Evolutionary conservation across 2,888 invertebrate species (phyloP).

Genomic region (Rotaria magnacalcarata): DNA sequence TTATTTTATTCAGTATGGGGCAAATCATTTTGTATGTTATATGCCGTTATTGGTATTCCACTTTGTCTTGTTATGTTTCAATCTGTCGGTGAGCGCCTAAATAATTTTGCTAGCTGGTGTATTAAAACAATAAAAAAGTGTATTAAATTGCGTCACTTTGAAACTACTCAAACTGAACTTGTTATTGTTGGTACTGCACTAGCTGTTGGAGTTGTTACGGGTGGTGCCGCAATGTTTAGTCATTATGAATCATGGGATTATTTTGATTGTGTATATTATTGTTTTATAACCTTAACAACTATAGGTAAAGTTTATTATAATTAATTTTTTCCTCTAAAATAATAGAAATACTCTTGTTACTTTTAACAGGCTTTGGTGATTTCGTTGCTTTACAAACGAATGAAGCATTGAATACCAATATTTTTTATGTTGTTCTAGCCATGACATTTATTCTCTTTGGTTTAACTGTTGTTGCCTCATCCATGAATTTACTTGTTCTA

Average conservation of each 20-base stretch:
- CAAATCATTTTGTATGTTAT: constrained; percentile 92
- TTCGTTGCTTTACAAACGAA: constrained; percentile 5
- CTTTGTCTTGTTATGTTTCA: constrained; percentile 97
- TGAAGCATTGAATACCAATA: constrained; percentile 64
- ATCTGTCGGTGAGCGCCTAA: constrained; percentile 92
- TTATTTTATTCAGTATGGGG: constrained; percentile 67
- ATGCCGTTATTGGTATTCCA: constrained; percentile 80
- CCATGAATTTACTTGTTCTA: constrained; percentile 88
- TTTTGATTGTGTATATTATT: constrained; percentile 82
- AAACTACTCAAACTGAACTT: constrained; percentile 82
- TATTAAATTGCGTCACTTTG: constrained; percentile 70
- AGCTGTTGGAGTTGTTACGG: constrained; percentile 84
- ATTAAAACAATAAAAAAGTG: constrained; percentile 81
- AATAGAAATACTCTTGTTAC: background rate
- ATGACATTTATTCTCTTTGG: constrained; percentile 97
- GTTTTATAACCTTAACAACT: constrained; percentile 95
- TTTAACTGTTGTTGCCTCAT: constrained; percentile 92
- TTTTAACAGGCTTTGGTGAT: background rate
- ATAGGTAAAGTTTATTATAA: constrained; percentile 67
- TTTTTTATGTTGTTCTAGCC: constrained; percentile 91
- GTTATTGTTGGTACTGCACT: constrained; percentile 73
- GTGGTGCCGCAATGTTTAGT: constrained; percentile 75
- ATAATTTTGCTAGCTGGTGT: constrained; percentile 91
- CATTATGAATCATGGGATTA: constrained; percentile 92
- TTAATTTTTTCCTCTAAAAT: background rate